Percentiles rank a stretch among this genome's conserved stretches.
phyloP scores from a whole-genome alignment of 2,797 vertebrate genomes.

The Apogon hyalosoma region DNA sequence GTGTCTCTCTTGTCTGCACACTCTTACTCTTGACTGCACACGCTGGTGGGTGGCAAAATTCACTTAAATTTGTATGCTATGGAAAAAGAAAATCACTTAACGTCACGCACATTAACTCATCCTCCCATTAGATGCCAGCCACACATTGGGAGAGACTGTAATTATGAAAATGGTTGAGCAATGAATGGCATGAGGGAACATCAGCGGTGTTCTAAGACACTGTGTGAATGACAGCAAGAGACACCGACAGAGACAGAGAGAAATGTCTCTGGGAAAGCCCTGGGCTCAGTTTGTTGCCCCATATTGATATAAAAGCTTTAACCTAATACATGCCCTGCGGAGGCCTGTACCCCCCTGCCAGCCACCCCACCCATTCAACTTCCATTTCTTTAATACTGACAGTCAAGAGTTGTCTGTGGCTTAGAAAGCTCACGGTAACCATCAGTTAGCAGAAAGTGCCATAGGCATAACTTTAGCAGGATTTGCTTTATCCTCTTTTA shows the following conservation, averaged over 20 bases:
- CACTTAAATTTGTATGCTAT: conserved; percentile 23
- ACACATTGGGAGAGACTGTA: conserved; percentile 55
- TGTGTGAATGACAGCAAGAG: conserved; percentile 41
- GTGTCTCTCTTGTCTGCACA: background rate
- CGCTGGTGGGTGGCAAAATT: conserved; percentile 33
- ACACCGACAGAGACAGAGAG: conserved; percentile 31
- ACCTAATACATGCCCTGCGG: conserved; percentile 55
- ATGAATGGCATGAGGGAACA: conserved; percentile 52
- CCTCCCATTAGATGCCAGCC: conserved; percentile 56
- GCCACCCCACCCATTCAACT: conserved; percentile 28
- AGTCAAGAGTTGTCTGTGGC: conserved; percentile 40
- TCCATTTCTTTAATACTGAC: conserved; percentile 44
- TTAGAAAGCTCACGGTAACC: conserved; percentile 29
- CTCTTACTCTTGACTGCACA: conserved; percentile 17
- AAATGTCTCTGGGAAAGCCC: conserved; percentile 38
- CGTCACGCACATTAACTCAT: conserved; percentile 53
- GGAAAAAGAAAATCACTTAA: conserved; percentile 52
- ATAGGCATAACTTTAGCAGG: conserved; percentile 22
- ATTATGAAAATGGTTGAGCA: conserved; percentile 66
- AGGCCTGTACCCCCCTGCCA: conserved; percentile 26
- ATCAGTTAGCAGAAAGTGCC: conserved; percentile 37
- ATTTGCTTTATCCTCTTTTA: conserved; percentile 37
- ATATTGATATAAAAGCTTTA: conserved; percentile 60
- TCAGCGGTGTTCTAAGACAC: conserved; percentile 43
- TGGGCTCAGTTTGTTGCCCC: conserved; percentile 47